Percentiles rank a stretch among this genome's conserved stretches.
phyloP scores from a whole-genome alignment of 2,888 invertebrate genomes.

The Andrena trimmerana region DNA sequence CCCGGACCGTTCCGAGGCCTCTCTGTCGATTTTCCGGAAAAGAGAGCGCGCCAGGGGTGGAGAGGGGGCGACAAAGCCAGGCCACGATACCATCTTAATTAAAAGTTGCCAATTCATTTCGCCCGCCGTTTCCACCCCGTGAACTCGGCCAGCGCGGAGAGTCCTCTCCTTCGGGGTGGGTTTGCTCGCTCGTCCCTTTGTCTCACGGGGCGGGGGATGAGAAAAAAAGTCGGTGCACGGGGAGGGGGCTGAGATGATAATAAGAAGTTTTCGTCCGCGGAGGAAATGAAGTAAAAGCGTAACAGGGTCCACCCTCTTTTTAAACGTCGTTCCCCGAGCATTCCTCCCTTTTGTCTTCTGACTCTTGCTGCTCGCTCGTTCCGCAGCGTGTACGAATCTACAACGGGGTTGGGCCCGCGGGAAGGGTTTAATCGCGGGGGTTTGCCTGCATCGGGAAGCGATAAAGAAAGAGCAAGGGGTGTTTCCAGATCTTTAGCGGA shows the following conservation, averaged over 20 bases:
- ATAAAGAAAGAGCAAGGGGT: slow-evolving; percentile 25
- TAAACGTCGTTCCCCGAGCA: slow-evolving; percentile 30
- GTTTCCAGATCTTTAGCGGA: slow-evolving; percentile 16
- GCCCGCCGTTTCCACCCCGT: slow-evolving; percentile 77
- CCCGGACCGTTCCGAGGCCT: slow-evolving; percentile 40
- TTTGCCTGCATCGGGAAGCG: slow-evolving; percentile 33
- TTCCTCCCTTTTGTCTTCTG: slow-evolving; percentile 38
- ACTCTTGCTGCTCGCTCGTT: slow-evolving; percentile 12
- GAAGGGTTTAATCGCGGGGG: slow-evolving; percentile 37
- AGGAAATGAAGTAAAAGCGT: slow-evolving; percentile 80
- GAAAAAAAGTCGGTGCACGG: slow-evolving; percentile 65
- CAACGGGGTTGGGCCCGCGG: background rate
- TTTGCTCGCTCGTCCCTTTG: slow-evolving; percentile 76
- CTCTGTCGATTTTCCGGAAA: slow-evolving; percentile 68
- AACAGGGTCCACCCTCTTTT: slow-evolving; percentile 44
- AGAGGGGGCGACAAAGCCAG: slow-evolving; percentile 62
- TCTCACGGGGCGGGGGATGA: slow-evolving; percentile 70
- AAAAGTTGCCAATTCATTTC: slow-evolving; percentile 85
- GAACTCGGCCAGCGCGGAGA: slow-evolving; percentile 63
- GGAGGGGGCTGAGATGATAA: slow-evolving; percentile 76
- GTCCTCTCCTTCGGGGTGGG: slow-evolving; percentile 32
- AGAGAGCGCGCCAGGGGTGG: slow-evolving; percentile 31
- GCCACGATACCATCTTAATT: slow-evolving; percentile 84
- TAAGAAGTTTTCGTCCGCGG: slow-evolving; percentile 79
- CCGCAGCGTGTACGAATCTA: background rate